Evolutionary conservation across 2,888 invertebrate genomes (phyloP), one percentile per base, ranked within the genome.

Genomic region (Sinodicranocentrus sp.): DNA sequence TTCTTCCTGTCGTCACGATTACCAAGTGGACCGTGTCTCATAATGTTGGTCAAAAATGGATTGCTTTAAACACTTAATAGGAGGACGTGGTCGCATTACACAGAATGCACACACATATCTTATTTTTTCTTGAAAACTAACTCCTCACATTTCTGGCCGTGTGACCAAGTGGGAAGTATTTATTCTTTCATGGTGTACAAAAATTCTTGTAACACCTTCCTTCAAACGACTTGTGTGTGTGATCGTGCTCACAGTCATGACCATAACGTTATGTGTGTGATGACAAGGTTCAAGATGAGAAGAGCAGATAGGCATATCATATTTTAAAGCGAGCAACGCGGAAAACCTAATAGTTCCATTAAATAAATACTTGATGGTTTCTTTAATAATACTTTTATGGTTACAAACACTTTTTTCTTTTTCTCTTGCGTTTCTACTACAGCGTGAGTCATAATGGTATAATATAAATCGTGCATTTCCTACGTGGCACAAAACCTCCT

Each of bases 1-100:
- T 79, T 71, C 54, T 71, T 68, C 79, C 70, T 79, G 79, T 79
- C 79, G 79, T 79, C 79, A 79, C 79, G 79, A 79, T 44, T 5
- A 70, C 39, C 68, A 71, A 65, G 43, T 28, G 65, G 65, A 39
- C 65, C 43, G 2, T 61, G 23, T 57, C 21, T 23, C 57, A 23
- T 6, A 48, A 48, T 10, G 48, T n/a, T 5, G 15, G 5, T n/a
- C 48, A n/a, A 48, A 10, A n/a, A 15, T n/a, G 48, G 48, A 10
- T 48, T 48, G 5, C 15, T 10, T 48, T 10, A n/a, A n/a, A n/a
- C n/a, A n/a, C n/a, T n/a, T n/a, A n/a, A n/a, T n/a, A n/a, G n/a
- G n/a, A n/a, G n/a, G n/a, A n/a, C n/a, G 2, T 48, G 48, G 33
- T 33, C 15, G 48, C n/a, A 48, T 48, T n/a, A n/a, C n/a, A n/a